Percentiles rank a stretch among this genome's conserved stretches.
phyloP scores from a whole-genome alignment of 2,113 vertebrate genomes.

The Stegastes partitus region DNA sequence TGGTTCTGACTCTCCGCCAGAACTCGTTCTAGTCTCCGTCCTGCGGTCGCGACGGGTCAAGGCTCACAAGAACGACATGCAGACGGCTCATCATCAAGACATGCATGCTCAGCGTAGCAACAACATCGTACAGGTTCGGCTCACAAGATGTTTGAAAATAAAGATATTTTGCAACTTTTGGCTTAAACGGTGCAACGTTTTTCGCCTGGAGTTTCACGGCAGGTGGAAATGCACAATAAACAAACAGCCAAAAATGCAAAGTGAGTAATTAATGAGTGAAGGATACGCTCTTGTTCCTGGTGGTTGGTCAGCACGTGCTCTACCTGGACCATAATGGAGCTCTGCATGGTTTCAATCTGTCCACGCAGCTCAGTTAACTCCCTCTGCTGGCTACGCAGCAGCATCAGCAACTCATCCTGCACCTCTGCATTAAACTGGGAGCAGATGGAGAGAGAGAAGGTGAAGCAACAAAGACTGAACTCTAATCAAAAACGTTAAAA shows the following conservation, averaged over 20 bases:
- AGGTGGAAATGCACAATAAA: no score
- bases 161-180: no score
- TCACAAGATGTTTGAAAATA: no score
- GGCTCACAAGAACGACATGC: conserved; percentile 62
- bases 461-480: no score
- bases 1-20: conserved; percentile 90
- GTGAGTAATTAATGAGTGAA: conserved; percentile 49
- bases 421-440: conserved; percentile 86
- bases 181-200: background rate
- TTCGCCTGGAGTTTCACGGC: background rate
- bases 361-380: conserved; percentile 90
- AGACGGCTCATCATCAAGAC: background rate
- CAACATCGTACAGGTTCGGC: no score
- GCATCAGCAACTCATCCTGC: conserved; percentile 90
- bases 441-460: background rate
- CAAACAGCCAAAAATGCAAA: no score
- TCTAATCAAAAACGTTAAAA: background rate
- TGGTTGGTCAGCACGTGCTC: conserved; percentile 90
- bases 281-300: conserved; percentile 98
- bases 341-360: conserved; percentile 91
- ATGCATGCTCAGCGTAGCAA: background rate
- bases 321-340: conserved; percentile 90
- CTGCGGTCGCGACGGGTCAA: conserved; percentile 89
- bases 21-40: conserved; percentile 89
- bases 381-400: conserved; percentile 93